phyloP scores from a whole-genome alignment of 2,113 vertebrate genomes.

The Abramis brama region DNA sequence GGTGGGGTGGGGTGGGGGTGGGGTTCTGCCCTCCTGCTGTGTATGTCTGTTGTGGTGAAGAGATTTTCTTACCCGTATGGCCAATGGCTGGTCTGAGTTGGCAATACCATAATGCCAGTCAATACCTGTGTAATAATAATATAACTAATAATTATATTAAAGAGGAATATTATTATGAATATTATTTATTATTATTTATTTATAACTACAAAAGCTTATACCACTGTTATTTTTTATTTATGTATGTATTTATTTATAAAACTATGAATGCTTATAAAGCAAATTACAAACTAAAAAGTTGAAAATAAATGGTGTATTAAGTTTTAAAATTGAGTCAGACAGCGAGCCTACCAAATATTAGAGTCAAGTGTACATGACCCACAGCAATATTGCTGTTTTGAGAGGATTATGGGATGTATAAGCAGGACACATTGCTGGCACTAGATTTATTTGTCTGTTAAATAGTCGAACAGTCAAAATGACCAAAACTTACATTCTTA shows the following conservation, averaged over 20 bases:
- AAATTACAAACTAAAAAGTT: no score
- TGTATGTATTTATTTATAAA: neutral
- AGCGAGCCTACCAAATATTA: neutral
- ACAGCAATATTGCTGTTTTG: neutral
- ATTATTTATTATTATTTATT: no score
- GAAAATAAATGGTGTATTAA: no score
- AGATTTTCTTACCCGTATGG: neutral
- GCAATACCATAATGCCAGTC: neutral
- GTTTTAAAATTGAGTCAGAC: neutral
- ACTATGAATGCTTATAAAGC: neutral
- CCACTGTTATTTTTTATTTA: no score
- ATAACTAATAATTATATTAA: neutral
- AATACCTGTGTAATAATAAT: neutral
- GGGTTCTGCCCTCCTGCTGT: conserved; percentile 53
- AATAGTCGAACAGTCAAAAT: neutral
- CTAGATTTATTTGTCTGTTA: neutral
- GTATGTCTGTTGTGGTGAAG: conserved; percentile 64
- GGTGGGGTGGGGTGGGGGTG: conserved; percentile 59
- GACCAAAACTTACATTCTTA: neutral
- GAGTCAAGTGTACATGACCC: neutral
- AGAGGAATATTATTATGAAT: neutral
- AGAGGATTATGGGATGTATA: conserved; percentile 1
- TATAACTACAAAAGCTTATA: no score
- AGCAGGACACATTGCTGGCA: neutral
- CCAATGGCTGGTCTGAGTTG: neutral